A percentile compares a stretch with the other conserved stretches of the same genome.
phyloP scores from a whole-genome alignment of 2,797 vertebrate genomes.

The Bovichtus diacanthus region DNA sequence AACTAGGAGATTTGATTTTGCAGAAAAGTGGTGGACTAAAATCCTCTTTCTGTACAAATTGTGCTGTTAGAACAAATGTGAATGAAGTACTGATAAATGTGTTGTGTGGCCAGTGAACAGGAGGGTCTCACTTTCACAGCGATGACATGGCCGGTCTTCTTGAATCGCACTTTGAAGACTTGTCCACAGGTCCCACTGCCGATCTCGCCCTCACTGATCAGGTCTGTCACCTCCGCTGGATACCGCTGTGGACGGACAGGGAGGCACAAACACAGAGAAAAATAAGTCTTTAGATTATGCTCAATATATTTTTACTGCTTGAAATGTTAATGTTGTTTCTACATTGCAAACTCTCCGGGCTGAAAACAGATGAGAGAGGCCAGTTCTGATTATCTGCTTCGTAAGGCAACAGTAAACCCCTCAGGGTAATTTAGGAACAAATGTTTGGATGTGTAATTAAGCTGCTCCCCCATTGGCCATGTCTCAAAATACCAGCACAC shows the following conservation, averaged over 20 bases:
- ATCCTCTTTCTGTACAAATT: background rate
- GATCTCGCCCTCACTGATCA: conserved; percentile 94
- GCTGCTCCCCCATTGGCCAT: background rate
- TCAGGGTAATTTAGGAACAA: conserved; percentile 18
- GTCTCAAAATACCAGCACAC: conserved; percentile 30
- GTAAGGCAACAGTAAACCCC: background rate
- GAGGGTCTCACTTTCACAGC: conserved; percentile 90
- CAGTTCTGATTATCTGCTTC: conserved; percentile 8
- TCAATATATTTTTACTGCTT: background rate
- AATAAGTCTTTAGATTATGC: background rate
- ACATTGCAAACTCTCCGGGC: background rate
- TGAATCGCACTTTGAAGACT: conserved; percentile 96
- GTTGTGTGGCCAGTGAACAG: background rate
- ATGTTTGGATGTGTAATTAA: conserved; percentile 45
- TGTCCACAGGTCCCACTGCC: conserved; percentile 96
- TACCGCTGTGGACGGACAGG: conserved; percentile 84
- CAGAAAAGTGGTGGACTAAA: background rate
- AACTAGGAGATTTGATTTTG: background rate
- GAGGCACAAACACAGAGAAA: background rate
- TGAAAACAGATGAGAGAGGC: background rate
- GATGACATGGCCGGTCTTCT: conserved; percentile 93
- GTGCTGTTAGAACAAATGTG: background rate
- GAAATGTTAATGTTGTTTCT: background rate
- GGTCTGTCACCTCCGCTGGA: conserved; percentile 93
- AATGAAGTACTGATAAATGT: background rate